Conservation (phyloP, 2,888 invertebrate genomes). For the Sepioteuthis lessoniana region DNA sequence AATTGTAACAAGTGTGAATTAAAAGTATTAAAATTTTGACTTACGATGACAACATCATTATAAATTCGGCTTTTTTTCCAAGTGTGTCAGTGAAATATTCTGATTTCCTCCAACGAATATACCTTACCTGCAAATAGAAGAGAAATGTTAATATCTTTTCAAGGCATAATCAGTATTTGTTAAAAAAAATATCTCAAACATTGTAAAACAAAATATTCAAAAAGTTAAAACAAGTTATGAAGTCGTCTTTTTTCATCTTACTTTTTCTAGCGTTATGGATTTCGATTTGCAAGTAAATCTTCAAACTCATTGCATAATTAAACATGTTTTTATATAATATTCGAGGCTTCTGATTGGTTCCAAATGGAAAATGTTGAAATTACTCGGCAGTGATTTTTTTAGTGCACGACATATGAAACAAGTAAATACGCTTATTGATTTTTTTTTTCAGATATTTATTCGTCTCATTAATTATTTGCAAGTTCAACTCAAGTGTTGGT, state of each 20-base stretch:
- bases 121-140: neutral
- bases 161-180: neutral
- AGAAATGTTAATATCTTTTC: neutral
- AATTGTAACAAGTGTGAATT: neutral
- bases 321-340: neutral
- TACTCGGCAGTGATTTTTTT: neutral
- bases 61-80: neutral
- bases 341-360: neutral
- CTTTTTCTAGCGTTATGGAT: neutral
- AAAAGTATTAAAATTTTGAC: neutral
- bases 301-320: neutral
- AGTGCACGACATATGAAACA: too few species aligned
- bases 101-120: neutral
- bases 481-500: too few species aligned
- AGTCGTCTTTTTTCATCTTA: neutral
- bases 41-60: neutral
- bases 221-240: too few species aligned
- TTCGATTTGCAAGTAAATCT: neutral
- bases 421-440: too few species aligned
- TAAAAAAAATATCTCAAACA: neutral
- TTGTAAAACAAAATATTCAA: too few species aligned
- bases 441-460: too few species aligned
- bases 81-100: neutral
- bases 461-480: too few species aligned
- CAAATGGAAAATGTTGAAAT: neutral